Evolutionary conservation across 2,113 vertebrate species (phyloP), one percentile per base, ranked within the genome.

Genomic region (Pipa parva): DNA sequence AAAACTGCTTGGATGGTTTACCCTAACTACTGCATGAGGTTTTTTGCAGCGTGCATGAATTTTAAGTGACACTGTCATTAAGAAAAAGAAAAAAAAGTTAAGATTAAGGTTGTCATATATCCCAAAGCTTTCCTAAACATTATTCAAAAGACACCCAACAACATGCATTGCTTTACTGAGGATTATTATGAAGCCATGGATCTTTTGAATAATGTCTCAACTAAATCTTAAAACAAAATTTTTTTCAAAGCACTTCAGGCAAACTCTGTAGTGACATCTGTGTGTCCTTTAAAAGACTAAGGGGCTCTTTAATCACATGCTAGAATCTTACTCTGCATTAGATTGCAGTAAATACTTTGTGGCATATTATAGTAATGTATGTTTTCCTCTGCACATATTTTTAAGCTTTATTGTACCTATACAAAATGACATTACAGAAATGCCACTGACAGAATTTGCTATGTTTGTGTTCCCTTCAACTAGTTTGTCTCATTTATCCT

Each of bases 1-100:
- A 97, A 97, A 97, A 92, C 77, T 97, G 94, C 93, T 99, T 97
- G 94, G 91, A 95, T 96, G 94, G 93, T 97, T 95, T 93, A 97
- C 94, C 93, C 90, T 97, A 93, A 94, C 90, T 95, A 95, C 95
- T 94, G 97, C 95, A 98, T 99, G 97, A 95, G 72, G 79, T 99
- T 97, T 91, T 95, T 98, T 95, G 90, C 94, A 92, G 95, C 85
- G 90, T 95, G 93, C 95, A 96, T 97, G 95, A 95, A 83, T 89
- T 95, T 68, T 91, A 92, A 94, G 92, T 93, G 91, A 92, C 93
- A 80, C 88, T 88, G 89, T 93, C 86, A 92, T 95, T 92, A 89
- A 92, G 91, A 88, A 71, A 21, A 56, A 51, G 48, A 61, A 81
- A 75, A 67, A 80, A 81, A 86, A 88, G 84, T 85, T 85, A 85